Evolutionary conservation across 1,140 invertebrate genomes (phyloP), one percentile per base, ranked within the genome.

Genomic region (Achroia grisella): DNA sequence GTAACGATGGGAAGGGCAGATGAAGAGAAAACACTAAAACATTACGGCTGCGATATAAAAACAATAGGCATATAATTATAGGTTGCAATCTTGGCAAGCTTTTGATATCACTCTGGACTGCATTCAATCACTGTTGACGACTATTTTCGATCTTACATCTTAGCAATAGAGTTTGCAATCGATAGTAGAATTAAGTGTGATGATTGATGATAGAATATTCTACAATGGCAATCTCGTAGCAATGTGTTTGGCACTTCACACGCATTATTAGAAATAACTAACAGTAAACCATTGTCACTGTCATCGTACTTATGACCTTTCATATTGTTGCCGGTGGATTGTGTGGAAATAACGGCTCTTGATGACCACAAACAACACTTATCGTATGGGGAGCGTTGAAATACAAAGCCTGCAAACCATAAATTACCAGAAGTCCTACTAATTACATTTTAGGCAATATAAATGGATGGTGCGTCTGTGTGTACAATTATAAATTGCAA

Each of bases 201-300:
- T 23, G 17, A 23, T n/a, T n/a, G n/a, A 15, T 14, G 10, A 17
- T 37, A 15, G 1, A 37, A 37, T 37, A 17, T 17, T 10, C 10
- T 17, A 4, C n/a, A 37, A 35, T 35, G 34, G 35, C 35, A 10
- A 17, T 37, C n/a, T n/a, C n/a, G 9, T 37, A 1, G 13, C 17
- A 10, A 15, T 14, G 35, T 37, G 8, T 37, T 39, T 45, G 46
- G 46, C 37, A 37, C 40, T 52, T 61, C 31, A 44, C 48, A 44
- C 39, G 51, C 51, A 56, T 53, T 58, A 56, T 46, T 46, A 52
- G 54, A 62, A 59, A 39, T 35, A 30, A 27, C 17, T 55, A 63
- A 68, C 55, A 55, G 57, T 61, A 48, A 54, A 33, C 29, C 35
- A 56, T 44, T 61, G 55, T 63, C 56, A 62, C 51, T 61, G 52